These are phyloP conservation scores for Denticeps clupeoides DNA, from an alignment of 2,797 vertebrate genomes.

Conservation along the genomic window DNA sequence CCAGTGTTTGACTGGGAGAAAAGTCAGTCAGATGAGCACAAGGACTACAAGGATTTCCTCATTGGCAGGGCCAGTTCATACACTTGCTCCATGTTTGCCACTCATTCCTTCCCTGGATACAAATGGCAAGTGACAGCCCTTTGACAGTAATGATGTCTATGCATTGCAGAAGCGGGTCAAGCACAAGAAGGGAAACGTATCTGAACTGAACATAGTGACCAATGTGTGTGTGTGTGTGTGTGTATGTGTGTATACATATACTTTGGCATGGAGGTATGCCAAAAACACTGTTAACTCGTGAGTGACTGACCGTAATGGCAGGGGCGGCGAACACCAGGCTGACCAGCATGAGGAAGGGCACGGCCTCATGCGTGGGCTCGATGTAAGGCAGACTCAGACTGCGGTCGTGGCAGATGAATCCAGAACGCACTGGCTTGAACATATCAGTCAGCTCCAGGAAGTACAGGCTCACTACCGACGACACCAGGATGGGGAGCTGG, in stretches of 20 bases:
- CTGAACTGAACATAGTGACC: too few relatives aligned
- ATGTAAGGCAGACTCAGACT: slow-evolving; percentile 92
- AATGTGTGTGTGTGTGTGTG: background rate
- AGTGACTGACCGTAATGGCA: slow-evolving; percentile 72
- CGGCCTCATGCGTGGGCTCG: slow-evolving; percentile 83
- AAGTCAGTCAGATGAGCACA: too few relatives aligned
- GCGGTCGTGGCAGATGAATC: slow-evolving; percentile 91
- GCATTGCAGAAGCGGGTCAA: too few relatives aligned
- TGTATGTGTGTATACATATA: background rate
- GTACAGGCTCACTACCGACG: slow-evolving; percentile 88
- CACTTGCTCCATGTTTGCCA: too few relatives aligned
- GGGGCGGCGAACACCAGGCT: slow-evolving; percentile 89
- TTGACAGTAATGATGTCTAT: too few relatives aligned
- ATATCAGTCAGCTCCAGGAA: slow-evolving; percentile 94
- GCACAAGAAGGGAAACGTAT: too few relatives aligned
- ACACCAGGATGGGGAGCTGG: slow-evolving; percentile 89
- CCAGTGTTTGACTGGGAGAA: too few relatives aligned
- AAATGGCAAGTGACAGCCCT: too few relatives aligned
- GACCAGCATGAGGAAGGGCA: slow-evolving; percentile 89
- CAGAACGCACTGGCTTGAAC: slow-evolving; percentile 88
- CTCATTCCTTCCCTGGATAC: too few relatives aligned
- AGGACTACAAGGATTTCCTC: too few relatives aligned
- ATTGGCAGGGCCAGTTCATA: too few relatives aligned
- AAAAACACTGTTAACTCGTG: background rate
- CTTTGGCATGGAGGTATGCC: background rate